phyloP scores from a whole-genome alignment of 2,113 vertebrate genomes.

The Sarotherodon lohbergeri region DNA sequence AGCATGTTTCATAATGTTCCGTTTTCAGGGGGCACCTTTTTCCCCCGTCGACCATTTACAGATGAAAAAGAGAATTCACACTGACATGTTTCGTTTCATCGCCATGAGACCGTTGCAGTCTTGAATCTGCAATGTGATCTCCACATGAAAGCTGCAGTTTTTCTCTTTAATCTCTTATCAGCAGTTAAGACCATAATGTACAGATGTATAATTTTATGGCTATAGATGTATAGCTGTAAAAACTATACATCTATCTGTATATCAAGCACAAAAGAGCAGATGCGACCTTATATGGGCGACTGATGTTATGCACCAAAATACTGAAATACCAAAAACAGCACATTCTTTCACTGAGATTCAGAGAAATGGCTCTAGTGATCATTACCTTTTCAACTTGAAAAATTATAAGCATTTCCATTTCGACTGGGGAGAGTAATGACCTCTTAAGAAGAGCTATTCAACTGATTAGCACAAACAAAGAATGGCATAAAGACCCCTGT shows the following conservation, averaged over 20 bases:
- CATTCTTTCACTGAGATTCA: not conserved
- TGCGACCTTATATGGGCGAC: not conserved
- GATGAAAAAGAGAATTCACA: constrained; percentile 21
- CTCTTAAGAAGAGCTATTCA: not conserved
- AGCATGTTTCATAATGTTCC: constrained; percentile 32
- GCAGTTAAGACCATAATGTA: not conserved
- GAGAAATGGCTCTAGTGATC: not conserved
- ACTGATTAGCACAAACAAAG: not conserved
- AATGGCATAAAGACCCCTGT: not conserved
- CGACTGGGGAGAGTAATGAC: not conserved
- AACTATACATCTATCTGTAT: not conserved
- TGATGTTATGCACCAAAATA: not conserved
- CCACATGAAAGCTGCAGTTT: not conserved
- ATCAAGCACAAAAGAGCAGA: not conserved
- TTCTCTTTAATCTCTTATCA: not conserved
- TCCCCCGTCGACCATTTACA: not conserved
- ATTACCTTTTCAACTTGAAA: not conserved
- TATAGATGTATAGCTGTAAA: not conserved
- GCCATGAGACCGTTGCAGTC: not conserved
- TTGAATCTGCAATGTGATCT: not conserved
- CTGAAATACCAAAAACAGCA: not conserved
- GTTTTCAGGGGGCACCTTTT: not conserved
- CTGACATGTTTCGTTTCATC: not conserved
- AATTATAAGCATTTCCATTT: not conserved
- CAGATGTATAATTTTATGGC: not conserved